These are phyloP conservation scores for Trypoxylon attenuatum DNA, from an alignment of 2,888 invertebrate genomes.

Conservation along the genomic window DNA sequence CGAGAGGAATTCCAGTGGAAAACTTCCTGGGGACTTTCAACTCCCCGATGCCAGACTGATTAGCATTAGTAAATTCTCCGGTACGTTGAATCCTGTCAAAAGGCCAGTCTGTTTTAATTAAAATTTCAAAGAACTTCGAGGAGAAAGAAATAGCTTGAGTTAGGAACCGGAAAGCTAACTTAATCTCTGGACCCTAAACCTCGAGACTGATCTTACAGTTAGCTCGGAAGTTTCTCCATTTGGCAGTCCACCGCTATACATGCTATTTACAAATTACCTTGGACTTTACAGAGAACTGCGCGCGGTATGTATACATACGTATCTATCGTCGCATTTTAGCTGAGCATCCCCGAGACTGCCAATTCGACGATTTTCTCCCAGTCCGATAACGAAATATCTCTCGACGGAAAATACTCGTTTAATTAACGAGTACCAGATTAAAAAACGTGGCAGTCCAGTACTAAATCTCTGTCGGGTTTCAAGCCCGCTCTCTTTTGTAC, in stretches of 20 bases:
- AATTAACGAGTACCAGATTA: no score
- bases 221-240: conserved; percentile 1
- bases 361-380: no score
- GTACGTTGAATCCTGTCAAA: not conserved
- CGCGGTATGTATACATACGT: no score
- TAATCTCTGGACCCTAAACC: conserved; percentile 10
- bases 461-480: no score
- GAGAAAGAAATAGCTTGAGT: conserved; percentile 16
- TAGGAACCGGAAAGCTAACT: conserved; percentile 8
- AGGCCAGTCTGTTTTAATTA: conserved; percentile 20
- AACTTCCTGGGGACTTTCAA: no score
- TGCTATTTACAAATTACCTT: conserved; percentile 40
- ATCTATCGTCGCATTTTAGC: no score
- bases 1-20: no score
- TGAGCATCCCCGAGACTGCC: no score
- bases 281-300: not conserved
- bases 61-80: not conserved
- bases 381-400: no score
- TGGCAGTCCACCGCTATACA: conserved; percentile 14
- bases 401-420: no score
- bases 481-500: no score
- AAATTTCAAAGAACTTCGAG: not conserved
- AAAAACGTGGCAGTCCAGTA: no score
- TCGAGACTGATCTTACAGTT: not conserved
- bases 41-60: not conserved